These are phyloP conservation scores for Pyxicephalus adspersus DNA, from an alignment of 2,113 vertebrate species.

Conservation along the genomic window DNA sequence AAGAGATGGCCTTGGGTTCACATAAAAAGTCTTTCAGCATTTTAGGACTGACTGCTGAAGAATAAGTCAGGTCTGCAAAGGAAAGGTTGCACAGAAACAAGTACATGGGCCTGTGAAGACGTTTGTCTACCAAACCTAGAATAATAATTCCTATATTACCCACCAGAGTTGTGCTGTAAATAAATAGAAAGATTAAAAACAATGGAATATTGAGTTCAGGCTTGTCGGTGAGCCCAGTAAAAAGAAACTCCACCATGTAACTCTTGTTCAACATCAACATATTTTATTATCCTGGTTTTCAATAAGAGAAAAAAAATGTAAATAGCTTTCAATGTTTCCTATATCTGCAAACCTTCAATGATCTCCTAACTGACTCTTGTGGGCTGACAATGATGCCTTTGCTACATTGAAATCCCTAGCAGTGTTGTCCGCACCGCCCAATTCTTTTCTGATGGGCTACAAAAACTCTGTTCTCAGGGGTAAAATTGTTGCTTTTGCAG, in stretches of 20 bases:
- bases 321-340: no score
- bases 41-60: conserved; percentile 18
- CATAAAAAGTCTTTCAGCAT: conserved; percentile 20
- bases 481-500: no score
- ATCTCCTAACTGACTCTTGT: no score
- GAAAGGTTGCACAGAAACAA: conserved; percentile 24
- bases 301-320: no score
- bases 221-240: neutral
- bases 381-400: no score
- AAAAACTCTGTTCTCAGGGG: no score
- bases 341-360: no score
- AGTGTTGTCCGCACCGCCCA: no score
- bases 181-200: neutral
- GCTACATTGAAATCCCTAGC: no score
- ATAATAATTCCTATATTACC: neutral
- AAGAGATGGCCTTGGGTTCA: neutral
- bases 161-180: neutral
- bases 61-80: conserved; percentile 18
- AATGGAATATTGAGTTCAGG: neutral
- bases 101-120: conserved; percentile 33
- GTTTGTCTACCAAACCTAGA: neutral
- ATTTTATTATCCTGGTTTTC: neutral
- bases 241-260: conserved; percentile 36
- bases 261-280: conserved; percentile 50
- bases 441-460: no score